Percentiles rank a stretch among this genome's conserved stretches.
phyloP scores from a whole-genome alignment of 2,113 vertebrate genomes.

The Bufo bufo region DNA sequence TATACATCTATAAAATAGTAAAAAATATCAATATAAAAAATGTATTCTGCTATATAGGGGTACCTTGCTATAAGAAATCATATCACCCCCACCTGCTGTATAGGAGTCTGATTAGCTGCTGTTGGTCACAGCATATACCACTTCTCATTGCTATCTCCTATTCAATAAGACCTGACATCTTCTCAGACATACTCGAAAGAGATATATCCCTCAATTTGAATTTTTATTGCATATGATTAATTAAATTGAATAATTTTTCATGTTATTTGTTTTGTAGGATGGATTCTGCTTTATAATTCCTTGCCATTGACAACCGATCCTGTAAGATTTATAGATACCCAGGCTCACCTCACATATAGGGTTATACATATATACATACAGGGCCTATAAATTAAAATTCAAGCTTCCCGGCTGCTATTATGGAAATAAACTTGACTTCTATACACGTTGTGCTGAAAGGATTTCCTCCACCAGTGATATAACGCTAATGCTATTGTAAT shows the following conservation, averaged over 20 bases:
- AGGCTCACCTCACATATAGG: neutral
- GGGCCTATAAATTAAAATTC: constrained; percentile 47
- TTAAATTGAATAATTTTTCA: constrained; percentile 8
- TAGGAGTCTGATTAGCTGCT: neutral
- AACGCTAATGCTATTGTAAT: constrained; percentile 44
- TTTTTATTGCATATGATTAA: constrained; percentile 27
- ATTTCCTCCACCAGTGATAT: constrained; percentile 36
- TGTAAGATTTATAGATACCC: constrained; percentile 9
- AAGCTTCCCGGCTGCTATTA: constrained; percentile 30
- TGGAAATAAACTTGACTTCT: constrained; percentile 44
- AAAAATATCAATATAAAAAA: too few relatives aligned
- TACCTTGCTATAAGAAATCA: too few relatives aligned
- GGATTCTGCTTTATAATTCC: neutral
- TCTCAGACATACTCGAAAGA: constrained; percentile 2
- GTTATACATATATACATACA: neutral
- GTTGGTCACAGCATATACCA: neutral
- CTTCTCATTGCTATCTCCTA: neutral
- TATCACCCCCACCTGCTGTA: neutral
- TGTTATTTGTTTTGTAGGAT: neutral
- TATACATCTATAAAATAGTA: neutral
- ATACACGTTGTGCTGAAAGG: constrained; percentile 36
- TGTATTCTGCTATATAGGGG: too few relatives aligned
- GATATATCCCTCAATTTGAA: neutral
- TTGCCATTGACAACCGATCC: neutral
- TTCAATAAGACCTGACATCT: neutral